These are phyloP conservation scores for Drosophila arizonae DNA, from an alignment of 1,140 invertebrate species.

Conservation along the genomic window DNA sequence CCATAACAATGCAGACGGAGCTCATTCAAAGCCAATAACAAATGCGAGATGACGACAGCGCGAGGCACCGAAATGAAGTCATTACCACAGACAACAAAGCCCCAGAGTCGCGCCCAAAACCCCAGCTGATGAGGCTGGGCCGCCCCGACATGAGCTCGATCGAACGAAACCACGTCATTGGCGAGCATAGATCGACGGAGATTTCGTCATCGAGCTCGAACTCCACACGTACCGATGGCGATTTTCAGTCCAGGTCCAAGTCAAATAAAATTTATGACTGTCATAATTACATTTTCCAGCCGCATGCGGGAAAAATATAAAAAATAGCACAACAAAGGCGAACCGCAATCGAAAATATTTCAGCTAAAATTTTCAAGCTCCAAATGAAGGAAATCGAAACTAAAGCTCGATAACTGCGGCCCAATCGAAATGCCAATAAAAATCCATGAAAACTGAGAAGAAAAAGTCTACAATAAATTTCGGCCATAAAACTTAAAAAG, in stretches of 20 bases:
- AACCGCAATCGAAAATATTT: constrained; percentile 36
- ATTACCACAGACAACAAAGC: constrained; percentile 64
- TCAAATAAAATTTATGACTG: constrained; percentile 43
- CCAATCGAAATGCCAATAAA: constrained; percentile 32
- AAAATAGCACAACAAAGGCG: constrained; percentile 27
- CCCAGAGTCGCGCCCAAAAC: constrained; percentile 17
- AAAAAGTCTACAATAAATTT: constrained; percentile 56
- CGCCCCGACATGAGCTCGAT: not conserved
- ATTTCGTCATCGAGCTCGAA: constrained; percentile 36
- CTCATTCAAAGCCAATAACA: constrained; percentile 30
- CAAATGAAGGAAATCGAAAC: constrained; percentile 24
- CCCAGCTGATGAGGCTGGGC: constrained; percentile 8
- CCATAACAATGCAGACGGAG: constrained; percentile 36
- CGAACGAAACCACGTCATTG: constrained; percentile 23
- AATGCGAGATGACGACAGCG: constrained; percentile 31
- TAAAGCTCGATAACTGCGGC: constrained; percentile 16
- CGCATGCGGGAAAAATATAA: not conserved
- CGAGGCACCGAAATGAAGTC: constrained; percentile 56
- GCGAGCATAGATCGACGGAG: constrained; percentile 22
- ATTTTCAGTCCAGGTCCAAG: constrained; percentile 26
- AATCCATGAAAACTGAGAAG: constrained; percentile 46
- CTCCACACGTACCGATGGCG: constrained; percentile 10
- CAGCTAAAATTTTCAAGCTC: constrained; percentile 10
- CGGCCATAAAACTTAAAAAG: constrained; percentile 43
- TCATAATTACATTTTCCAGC: constrained; percentile 46